phyloP scores from a whole-genome alignment of 2,113 vertebrate species.

The Phyllostomus hastatus region DNA sequence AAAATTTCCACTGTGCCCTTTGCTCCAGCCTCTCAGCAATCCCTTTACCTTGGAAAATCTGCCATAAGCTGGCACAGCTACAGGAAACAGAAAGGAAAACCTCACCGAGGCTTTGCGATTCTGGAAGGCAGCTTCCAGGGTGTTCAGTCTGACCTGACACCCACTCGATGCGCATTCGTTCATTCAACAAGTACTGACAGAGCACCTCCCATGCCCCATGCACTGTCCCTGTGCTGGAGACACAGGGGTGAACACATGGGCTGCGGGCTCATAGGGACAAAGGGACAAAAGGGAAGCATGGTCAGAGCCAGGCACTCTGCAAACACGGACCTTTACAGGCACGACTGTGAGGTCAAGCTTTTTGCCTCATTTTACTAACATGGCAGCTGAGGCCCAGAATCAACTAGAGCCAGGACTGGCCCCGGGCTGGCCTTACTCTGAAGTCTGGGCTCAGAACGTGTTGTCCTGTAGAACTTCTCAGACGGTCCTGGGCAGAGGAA shows the following conservation, averaged over 20 bases:
- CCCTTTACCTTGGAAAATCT: background rate
- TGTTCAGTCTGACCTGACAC: background rate
- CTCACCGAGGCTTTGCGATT: background rate
- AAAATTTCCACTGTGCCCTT: background rate
- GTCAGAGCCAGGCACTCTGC: background rate
- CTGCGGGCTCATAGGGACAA: background rate
- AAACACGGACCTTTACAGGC: background rate
- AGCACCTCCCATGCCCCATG: background rate
- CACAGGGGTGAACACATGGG: background rate
- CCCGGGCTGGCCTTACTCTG: background rate
- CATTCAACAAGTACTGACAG: background rate
- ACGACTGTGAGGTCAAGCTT: background rate
- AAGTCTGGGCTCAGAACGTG: background rate
- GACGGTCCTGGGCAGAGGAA: background rate
- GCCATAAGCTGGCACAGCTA: background rate
- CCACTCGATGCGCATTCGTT: background rate
- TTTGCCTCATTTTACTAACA: background rate
- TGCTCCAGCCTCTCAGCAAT: background rate
- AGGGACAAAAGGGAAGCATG: background rate
- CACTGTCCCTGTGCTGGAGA: background rate
- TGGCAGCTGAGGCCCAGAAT: background rate
- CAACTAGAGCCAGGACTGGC: background rate
- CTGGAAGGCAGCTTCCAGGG: conserved; percentile 13
- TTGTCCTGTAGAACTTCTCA: background rate
- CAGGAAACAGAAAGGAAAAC: conserved; percentile 4